Conservation (phyloP, 2,888 invertebrate species). For the Onthophagus sagittarius region DNA sequence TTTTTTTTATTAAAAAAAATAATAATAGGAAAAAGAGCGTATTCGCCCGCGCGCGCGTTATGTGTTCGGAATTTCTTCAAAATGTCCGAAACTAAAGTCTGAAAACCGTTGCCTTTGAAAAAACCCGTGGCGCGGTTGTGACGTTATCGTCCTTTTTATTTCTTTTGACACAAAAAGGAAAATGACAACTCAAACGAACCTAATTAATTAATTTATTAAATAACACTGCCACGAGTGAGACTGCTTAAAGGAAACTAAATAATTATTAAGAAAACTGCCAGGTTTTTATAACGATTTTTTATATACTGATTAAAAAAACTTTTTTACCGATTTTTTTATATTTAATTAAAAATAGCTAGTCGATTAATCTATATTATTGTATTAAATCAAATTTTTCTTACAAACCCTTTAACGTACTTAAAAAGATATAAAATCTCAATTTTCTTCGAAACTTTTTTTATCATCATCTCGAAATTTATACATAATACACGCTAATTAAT, state of each 20-base stretch:
- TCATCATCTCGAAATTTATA: too few species aligned
- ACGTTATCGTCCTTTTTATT: conserved; percentile 31
- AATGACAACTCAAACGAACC: not conserved
- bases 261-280: conserved; percentile 4
- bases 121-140: conserved; percentile 36
- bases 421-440: too few species aligned
- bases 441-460: too few species aligned
- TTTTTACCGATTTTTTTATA: conserved; percentile 7
- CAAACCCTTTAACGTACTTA: too few species aligned
- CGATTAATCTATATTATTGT: not conserved
- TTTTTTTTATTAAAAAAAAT: conserved; percentile 1
- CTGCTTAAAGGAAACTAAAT: not conserved
- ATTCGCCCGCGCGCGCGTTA: conserved; percentile 19
- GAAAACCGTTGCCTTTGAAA: conserved; percentile 49
- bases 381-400: not conserved
- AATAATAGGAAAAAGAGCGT: conserved; percentile 11
- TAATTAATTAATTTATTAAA: not conserved
- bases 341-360: not conserved
- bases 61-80: conserved; percentile 26
- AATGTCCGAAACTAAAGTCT: conserved; percentile 49
- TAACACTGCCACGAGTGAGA: conserved; percentile 29
- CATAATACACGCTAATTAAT: too few species aligned
- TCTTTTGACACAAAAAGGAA: conserved; percentile 18
- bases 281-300: conserved; percentile 9
- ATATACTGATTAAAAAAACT: conserved; percentile 3